A percentile compares a stretch with the other conserved stretches of the same genome.
Evolutionary conservation across 2,888 invertebrate genomes (phyloP).

Genomic region (Megastigmus dorsalis): DNA sequence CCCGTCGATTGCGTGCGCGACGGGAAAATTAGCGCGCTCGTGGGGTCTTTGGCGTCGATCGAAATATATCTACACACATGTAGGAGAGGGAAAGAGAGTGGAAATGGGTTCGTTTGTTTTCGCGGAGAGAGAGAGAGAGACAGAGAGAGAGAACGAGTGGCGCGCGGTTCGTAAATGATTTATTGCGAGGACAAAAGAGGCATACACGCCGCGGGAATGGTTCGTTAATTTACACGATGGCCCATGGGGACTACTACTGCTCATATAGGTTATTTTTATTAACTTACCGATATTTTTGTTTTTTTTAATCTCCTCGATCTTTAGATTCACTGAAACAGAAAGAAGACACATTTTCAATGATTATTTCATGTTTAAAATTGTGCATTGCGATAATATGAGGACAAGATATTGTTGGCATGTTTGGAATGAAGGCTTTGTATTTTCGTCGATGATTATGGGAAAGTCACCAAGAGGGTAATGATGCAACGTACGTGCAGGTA

Average conservation of each 20-base stretch:
- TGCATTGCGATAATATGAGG: no score
- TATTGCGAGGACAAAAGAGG: constrained; percentile 17
- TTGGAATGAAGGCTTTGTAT: no score
- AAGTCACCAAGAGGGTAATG: no score
- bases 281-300: constrained; percentile 39
- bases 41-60: no score
- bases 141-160: background rate
- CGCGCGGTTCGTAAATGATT: constrained; percentile 42
- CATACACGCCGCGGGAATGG: background rate
- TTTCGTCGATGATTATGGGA: no score
- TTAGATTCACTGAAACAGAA: constrained; percentile 59
- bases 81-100: background rate
- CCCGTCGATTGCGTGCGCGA: no score
- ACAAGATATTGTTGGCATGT: no score
- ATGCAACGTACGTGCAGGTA: no score
- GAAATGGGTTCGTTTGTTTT: constrained; percentile 38
- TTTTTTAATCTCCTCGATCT: constrained; percentile 4
- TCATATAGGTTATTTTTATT: no score
- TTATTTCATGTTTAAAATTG: no score
- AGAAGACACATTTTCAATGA: constrained; percentile 7
- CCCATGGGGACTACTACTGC: no score
- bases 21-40: no score
- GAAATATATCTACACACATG: background rate
- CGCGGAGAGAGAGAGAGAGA: background rate
- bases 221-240: constrained; percentile 32